Evolutionary conservation across 2,888 invertebrate species (phyloP).

Genomic region (Heteromyza rotundicornis): DNA sequence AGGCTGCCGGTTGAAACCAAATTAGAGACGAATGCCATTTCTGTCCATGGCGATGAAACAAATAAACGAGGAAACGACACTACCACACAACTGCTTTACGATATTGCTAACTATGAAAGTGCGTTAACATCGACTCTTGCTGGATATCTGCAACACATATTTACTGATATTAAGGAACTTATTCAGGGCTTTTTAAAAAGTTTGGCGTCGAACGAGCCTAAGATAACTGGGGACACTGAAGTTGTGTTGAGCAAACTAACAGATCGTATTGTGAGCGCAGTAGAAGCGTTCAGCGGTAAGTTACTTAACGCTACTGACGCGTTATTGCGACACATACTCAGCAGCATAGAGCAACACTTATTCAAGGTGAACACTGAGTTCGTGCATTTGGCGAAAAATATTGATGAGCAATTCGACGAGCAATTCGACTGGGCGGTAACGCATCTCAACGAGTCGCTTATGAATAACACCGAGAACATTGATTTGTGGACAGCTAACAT

Average conservation of each 20-base stretch:
- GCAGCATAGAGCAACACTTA: slow-evolving; percentile 31
- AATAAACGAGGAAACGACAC: not conserved
- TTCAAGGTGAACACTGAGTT: slow-evolving; percentile 34
- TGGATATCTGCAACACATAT: slow-evolving; percentile 19
- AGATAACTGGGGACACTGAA: slow-evolving; percentile 28
- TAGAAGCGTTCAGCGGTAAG: slow-evolving; percentile 32
- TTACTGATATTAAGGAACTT: slow-evolving; percentile 28
- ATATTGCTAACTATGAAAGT: too few relatives aligned
- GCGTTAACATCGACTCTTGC: not conserved
- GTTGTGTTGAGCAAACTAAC: slow-evolving; percentile 32
- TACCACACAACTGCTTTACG: too few relatives aligned
- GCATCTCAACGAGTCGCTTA: slow-evolving; percentile 44
- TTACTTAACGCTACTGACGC: slow-evolving; percentile 33
- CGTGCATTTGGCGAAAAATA: slow-evolving; percentile 29
- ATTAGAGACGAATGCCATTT: not conserved
- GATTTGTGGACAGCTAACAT: slow-evolving; percentile 41
- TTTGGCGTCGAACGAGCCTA: slow-evolving; percentile 22
- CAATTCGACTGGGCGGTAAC: slow-evolving; percentile 39
- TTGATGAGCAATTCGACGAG: slow-evolving; percentile 33
- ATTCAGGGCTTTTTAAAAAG: slow-evolving; percentile 26
- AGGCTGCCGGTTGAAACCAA: not conserved
- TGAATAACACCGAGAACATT: slow-evolving; percentile 40
- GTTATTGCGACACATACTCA: slow-evolving; percentile 31
- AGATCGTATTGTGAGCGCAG: slow-evolving; percentile 28
- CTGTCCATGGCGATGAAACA: not conserved